Evolutionary conservation across 30 jellyfish, hydroid and myxozoan species (phyloP).

Genomic region (Rhopilema esculentum): DNA sequence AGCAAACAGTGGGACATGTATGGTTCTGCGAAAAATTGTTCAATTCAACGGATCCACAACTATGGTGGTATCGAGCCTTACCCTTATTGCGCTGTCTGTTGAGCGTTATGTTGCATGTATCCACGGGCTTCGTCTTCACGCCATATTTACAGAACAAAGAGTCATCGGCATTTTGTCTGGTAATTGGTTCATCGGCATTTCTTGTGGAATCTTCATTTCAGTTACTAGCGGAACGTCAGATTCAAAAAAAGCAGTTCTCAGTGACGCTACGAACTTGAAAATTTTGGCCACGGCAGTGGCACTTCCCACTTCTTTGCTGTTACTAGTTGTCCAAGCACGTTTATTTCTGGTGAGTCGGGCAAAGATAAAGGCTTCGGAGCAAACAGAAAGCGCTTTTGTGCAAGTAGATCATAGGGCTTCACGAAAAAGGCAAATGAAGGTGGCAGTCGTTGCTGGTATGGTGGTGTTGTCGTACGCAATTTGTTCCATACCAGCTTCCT

Average conservation of each 20-base stretch:
- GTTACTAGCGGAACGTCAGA: not conserved
- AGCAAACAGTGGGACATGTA: not conserved
- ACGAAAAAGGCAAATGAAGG: constrained; percentile 9
- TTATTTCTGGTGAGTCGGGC: not conserved
- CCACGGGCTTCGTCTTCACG: constrained; percentile 19
- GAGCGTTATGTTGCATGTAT: constrained; percentile 46
- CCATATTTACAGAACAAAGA: not conserved
- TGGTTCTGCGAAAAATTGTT: not conserved
- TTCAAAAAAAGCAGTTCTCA: not conserved
- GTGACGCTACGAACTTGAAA: not conserved
- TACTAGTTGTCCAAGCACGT: not conserved
- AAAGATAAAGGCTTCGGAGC: not conserved
- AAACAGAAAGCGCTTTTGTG: not conserved
- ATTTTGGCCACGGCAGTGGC: not conserved
- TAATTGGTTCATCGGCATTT: constrained; percentile 6
- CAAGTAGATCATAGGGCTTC: not conserved
- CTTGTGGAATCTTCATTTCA: not conserved
- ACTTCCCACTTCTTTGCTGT: not conserved
- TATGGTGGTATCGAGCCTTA: not conserved
- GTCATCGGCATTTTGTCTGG: not conserved
- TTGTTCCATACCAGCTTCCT: not conserved
- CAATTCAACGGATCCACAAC: not conserved
- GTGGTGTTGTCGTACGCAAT: not conserved
- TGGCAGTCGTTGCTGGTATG: constrained; percentile 8
- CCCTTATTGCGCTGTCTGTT: constrained; percentile 5